Percentiles rank a stretch among this genome's conserved stretches.
Conservation (phyloP, 1,140 invertebrate genomes). For the Plectrocnemia conspersa region DNA sequence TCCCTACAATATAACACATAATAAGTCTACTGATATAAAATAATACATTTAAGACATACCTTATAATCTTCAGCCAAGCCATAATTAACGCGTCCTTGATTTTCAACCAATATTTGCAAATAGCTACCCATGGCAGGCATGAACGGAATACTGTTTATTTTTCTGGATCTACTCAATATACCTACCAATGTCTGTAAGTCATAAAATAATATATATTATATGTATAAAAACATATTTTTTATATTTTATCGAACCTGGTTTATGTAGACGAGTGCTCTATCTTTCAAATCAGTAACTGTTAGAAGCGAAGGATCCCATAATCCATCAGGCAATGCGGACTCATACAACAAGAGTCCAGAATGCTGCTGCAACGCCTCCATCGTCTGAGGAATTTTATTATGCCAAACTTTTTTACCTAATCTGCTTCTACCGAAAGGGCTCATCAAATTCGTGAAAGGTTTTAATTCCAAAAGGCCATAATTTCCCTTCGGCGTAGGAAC, state of each 20-base stretch:
- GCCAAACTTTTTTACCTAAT: constrained; percentile 38
- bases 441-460: constrained; percentile 37
- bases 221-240: background rate
- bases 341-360: constrained; percentile 71
- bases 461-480: constrained; percentile 39
- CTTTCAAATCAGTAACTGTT: constrained; percentile 55
- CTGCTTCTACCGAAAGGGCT: constrained; percentile 37
- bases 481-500: constrained; percentile 39
- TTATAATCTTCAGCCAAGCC: constrained; percentile 63
- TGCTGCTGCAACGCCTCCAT: constrained; percentile 46
- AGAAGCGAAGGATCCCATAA: constrained; percentile 54
- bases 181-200: constrained; percentile 8
- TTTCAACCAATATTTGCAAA: constrained; percentile 73
- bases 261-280: constrained; percentile 71
- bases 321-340: constrained; percentile 52
- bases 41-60: constrained; percentile 43
- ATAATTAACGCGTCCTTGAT: constrained; percentile 76
- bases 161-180: constrained; percentile 45
- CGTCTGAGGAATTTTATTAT: constrained; percentile 37
- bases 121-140: constrained; percentile 49
- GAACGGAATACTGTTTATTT: constrained; percentile 52
- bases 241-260: constrained; percentile 52
- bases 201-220: constrained; percentile 1
- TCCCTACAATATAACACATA: constrained; percentile 39
- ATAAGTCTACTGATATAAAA: too few species aligned